phyloP scores from a whole-genome alignment of 2,113 vertebrate genomes.

The Sciurus niger region DNA sequence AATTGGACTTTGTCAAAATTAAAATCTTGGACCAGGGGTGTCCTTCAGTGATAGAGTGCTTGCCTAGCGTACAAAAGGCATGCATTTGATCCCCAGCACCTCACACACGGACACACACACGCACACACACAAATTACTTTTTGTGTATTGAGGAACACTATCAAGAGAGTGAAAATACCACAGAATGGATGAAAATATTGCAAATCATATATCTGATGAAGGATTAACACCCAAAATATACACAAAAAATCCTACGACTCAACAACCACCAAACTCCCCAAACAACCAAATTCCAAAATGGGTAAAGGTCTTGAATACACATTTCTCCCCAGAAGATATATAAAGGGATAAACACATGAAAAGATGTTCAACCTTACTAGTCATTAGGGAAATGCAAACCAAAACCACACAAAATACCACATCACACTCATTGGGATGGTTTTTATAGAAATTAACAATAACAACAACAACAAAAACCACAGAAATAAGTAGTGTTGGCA shows the following conservation, averaged over 20 bases:
- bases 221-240: neutral
- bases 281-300: neutral
- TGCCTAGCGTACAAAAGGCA: neutral
- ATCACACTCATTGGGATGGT: neutral
- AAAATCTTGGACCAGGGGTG: neutral
- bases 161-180: constrained; percentile 30
- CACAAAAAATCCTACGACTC: neutral
- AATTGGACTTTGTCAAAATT: neutral
- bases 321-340: neutral
- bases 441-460: neutral
- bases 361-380: too few species aligned
- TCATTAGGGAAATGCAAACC: neutral
- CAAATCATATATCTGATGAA: neutral
- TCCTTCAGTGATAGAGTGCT: neutral
- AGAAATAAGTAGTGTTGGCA: neutral
- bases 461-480: too few species aligned
- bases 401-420: neutral
- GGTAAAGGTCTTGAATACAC: neutral
- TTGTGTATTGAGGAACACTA: neutral
- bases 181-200: neutral
- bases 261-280: neutral
- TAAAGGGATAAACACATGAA: too few species aligned
- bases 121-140: too few species aligned
- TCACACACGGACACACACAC: too few species aligned
- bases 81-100: too few species aligned